Percentiles rank a stretch among this genome's conserved stretches.
phyloP scores from a whole-genome alignment of 2,888 invertebrate species.

The Tipula unca region DNA sequence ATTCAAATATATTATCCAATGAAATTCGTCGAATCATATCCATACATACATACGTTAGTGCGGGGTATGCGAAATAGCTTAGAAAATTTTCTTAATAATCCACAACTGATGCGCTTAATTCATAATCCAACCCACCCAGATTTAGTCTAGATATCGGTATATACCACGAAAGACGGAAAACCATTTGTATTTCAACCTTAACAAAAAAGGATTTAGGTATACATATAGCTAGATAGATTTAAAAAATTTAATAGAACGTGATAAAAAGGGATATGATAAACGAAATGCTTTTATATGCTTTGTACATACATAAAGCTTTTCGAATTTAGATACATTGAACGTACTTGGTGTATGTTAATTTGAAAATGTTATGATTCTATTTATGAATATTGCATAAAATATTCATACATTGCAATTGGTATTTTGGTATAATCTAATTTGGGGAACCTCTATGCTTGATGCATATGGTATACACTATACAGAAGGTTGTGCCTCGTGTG shows the following conservation, averaged over 20 bases:
- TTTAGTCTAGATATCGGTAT: background rate
- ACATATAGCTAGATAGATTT: background rate
- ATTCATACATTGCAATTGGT: no score
- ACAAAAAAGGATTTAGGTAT: background rate
- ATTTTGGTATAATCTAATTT: no score
- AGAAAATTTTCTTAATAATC: background rate
- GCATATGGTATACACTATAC: no score
- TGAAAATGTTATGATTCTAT: no score
- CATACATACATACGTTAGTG: no score
- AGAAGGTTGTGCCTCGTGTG: no score
- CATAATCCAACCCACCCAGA: background rate
- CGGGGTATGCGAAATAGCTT: background rate
- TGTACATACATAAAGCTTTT: background rate
- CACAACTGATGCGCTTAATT: background rate
- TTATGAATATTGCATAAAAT: no score
- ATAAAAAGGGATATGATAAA: background rate
- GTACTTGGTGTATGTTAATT: no score
- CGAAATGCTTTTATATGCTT: background rate
- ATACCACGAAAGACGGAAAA: background rate
- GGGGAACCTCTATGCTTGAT: no score
- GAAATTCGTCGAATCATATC: background rate
- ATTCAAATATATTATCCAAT: background rate
- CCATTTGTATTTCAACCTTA: background rate
- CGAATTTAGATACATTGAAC: background rate
- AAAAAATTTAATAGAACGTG: background rate